Conservation (phyloP, 1,140 invertebrate genomes). For the Lepidurus arcticus region DNA sequence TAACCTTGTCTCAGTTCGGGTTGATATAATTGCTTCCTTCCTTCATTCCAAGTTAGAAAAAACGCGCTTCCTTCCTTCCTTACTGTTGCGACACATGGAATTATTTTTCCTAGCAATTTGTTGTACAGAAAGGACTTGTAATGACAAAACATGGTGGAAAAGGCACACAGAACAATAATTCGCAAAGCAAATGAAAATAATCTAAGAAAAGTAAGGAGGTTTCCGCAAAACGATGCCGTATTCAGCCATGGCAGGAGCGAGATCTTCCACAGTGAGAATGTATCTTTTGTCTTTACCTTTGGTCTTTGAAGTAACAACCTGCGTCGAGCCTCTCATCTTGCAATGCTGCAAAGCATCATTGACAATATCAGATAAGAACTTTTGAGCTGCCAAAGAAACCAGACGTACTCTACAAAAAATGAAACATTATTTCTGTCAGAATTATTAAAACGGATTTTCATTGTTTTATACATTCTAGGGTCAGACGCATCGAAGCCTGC, state of each 20-base stretch:
- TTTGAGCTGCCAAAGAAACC: constrained; percentile 91
- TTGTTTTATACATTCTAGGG: constrained; percentile 63
- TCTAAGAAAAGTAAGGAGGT: constrained; percentile 86
- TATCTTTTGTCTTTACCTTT: constrained; percentile 83
- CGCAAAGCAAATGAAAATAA: background rate
- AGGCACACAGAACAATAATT: background rate
- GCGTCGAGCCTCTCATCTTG: constrained; percentile 75
- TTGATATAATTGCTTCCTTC: background rate
- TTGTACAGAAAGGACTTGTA: background rate
- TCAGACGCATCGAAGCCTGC: constrained; percentile 87
- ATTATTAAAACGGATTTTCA: constrained; percentile 11
- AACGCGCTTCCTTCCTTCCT: background rate
- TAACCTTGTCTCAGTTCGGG: background rate
- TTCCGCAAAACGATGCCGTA: constrained; percentile 94
- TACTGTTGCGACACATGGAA: background rate
- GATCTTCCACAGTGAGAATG: constrained; percentile 89
- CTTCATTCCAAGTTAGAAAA: background rate
- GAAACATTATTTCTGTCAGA: background rate
- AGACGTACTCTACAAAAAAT: constrained; percentile 62
- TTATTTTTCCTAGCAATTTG: background rate
- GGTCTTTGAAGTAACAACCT: constrained; percentile 51
- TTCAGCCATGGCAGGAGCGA: constrained; percentile 86
- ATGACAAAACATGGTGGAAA: background rate
- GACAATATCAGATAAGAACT: constrained; percentile 94
- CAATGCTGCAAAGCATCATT: constrained; percentile 96